Evolutionary conservation across 2,113 vertebrate species (phyloP), one percentile per base, ranked within the genome.

Genomic region (Sinosuthora webbiana): DNA sequence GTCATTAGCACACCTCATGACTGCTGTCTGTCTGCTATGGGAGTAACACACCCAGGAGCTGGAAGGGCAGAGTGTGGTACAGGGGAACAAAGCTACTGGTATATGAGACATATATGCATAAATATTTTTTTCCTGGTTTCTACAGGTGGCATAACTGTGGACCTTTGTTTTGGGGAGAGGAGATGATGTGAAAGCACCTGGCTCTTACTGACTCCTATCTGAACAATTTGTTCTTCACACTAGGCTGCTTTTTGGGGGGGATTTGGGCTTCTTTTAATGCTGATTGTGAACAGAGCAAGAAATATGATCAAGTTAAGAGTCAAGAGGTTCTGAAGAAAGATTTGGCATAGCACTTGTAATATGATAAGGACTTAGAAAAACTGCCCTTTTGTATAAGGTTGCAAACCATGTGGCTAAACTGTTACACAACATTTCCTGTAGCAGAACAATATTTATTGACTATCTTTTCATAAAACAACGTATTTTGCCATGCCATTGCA

Each of bases 381-480:
- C 70, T 96, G 83, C 71, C 96, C 86, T 97, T 97, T 92, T 86
- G 59, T 96, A 94, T 94, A 96, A 89, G 84, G 91, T 71, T 91
- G 96, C 64, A 94, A 96, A 94, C 83, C 94, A 81, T 25, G 85
- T 96, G 97, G 94, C 96, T 96, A 86, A 97, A 96, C 95, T 92
- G 95, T 97, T 97, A 96, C 97, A 91, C 96, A 97, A 96, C 88
- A 59, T 95, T 98, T 97, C 96, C 95, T 92, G 97, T 98, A 98
- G 98, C 97, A 97, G 98, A 97, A 97, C 90, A 94, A 78, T 93
- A 97, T 91, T 95, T 97, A 97, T 49, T 94, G 90, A 95, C 96
- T 89, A 90, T 92, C 93, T 95, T 97, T 97, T 97, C 96, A 94
- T 95, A 96, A 96, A 87, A 67, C 85, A 63, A 87, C 85, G 3